Evolutionary conservation across 2,888 invertebrate genomes (phyloP).

Genomic region (Tetranychus truncatus): DNA sequence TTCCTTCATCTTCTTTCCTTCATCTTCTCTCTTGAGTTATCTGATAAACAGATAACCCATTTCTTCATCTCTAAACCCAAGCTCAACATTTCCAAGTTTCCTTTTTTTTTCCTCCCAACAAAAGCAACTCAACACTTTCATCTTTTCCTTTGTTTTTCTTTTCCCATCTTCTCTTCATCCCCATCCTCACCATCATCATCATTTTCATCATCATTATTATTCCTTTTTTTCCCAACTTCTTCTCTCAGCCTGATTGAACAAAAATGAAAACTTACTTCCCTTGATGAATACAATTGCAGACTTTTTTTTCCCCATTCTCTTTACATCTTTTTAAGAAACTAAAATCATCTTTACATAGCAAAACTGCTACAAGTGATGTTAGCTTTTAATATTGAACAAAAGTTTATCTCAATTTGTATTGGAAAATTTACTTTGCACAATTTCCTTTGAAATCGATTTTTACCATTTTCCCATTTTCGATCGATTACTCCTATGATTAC

Average conservation of each 20-base stretch:
- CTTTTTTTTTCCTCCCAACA: neutral
- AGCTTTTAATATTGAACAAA: neutral
- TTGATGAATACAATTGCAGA: neutral
- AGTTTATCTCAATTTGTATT: too few species aligned
- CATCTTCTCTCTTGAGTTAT: neutral
- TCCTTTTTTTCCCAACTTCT: neutral
- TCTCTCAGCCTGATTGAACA: conserved; percentile 1
- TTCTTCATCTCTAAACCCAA: neutral
- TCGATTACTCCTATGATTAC: too few species aligned
- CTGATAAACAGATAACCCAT: neutral
- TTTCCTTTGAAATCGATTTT: too few species aligned
- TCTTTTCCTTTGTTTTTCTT: neutral
- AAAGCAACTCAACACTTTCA: neutral
- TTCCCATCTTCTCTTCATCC: neutral
- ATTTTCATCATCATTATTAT: neutral
- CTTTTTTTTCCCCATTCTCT: too few species aligned
- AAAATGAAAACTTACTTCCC: neutral
- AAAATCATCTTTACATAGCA: neutral
- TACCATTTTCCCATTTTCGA: too few species aligned
- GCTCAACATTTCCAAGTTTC: neutral
- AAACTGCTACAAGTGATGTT: too few species aligned
- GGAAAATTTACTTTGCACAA: too few species aligned
- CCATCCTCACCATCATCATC: neutral
- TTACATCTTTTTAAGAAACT: neutral
- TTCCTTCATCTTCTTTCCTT: too few species aligned